Evolutionary conservation across 1,140 invertebrate genomes (phyloP), one percentile per base, ranked within the genome.

Genomic region (Drosophila melanica): DNA sequence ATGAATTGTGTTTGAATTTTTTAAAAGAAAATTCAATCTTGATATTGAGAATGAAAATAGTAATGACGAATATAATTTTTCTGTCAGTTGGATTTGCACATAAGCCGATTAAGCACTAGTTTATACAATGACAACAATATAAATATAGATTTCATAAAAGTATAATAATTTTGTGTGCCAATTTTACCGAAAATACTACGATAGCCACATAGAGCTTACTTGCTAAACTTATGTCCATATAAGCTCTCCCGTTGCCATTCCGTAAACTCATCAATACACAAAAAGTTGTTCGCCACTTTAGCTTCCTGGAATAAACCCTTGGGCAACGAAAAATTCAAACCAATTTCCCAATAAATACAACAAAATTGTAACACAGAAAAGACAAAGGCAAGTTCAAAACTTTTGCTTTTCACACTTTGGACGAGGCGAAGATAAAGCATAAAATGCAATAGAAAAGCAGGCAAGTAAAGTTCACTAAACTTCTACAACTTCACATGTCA

Each of bases 401-500:
- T 87, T 87, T 87, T 87, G 82, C 75, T 86, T 87, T 86, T 86
- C 70, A 73, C 67, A 70, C 63, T 64, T 71, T 39, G 18, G 8
- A 30, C 33, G 62, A 18, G 47, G 14, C 47, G 65, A 59, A 60
- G 48, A 45, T 68, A 44, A 30, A 60, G 30, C 47, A 55, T 58
- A 67, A 67, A 67, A 60, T 23, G 66, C 75, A 72, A 65, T 66
- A 50, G 71, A 68, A 82, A 85, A 70, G 8, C 64, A 65, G 8
- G 59, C 62, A 70, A 65, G 70, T 58, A 76, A 58, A 87, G 82
- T 86, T 86, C 82, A 86, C 70, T 86, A 81, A 86, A 86, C 82
- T 86, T 87, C 74, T 82, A 87, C 84, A 87, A 86, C 82, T 86
- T 86, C 82, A 86, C 82, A 86, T 86, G 82, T 87, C 82, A 86